Conservation (phyloP, 2,797 vertebrate species). For the Gambusia yucatana region DNA sequence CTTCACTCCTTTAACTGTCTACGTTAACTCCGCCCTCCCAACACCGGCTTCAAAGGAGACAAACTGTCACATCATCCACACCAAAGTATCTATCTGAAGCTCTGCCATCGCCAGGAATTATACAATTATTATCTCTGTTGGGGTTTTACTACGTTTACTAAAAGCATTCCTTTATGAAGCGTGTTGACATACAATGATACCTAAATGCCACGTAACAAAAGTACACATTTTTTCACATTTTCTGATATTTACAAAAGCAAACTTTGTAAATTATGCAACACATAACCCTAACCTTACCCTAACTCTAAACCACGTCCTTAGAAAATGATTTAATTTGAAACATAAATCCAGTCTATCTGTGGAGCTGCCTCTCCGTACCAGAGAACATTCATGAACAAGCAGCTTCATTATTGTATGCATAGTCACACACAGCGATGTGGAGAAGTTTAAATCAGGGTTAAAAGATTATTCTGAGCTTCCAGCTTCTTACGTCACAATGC, state of each 20-base stretch:
- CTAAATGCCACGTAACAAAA: background rate
- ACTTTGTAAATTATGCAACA: background rate
- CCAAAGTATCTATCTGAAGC: slow-evolving; percentile 39
- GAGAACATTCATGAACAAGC: background rate
- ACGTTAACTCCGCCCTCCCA: slow-evolving; percentile 2
- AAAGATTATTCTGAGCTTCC: background rate
- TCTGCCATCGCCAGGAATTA: background rate
- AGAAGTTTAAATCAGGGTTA: background rate
- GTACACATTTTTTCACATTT: background rate
- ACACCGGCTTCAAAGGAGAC: slow-evolving; percentile 58
- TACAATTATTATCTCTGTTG: background rate
- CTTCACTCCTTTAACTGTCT: slow-evolving; percentile 27
- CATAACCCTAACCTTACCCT: too few species aligned
- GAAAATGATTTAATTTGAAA: background rate
- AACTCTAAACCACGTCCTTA: background rate
- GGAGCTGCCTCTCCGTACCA: background rate
- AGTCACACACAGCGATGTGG: background rate
- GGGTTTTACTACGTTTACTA: background rate
- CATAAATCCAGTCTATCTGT: background rate
- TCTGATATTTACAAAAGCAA: background rate
- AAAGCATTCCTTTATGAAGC: background rate
- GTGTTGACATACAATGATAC: background rate
- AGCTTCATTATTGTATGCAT: background rate
- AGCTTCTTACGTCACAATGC: background rate
- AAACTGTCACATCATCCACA: slow-evolving; percentile 37